Percentiles rank a stretch among this genome's conserved stretches.
phyloP scores from a whole-genome alignment of 1,140 invertebrate genomes.

The Eufriesea mexicana region DNA sequence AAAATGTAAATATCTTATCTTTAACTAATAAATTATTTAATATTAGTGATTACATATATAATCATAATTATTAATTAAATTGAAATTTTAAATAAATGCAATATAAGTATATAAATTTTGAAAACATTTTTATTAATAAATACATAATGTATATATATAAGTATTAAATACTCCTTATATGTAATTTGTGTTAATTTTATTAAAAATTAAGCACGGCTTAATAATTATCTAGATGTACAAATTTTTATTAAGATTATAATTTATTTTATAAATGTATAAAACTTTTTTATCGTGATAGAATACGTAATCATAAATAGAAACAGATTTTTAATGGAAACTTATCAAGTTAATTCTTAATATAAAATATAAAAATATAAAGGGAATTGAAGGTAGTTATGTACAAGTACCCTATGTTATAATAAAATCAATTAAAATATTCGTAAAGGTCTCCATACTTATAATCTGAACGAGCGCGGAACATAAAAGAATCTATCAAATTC shows the following conservation, averaged over 20 bases:
- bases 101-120: too few relatives aligned
- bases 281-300: not conserved
- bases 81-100: too few relatives aligned
- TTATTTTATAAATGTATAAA: not conserved
- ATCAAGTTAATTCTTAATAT: not conserved
- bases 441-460: not conserved
- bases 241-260: not conserved
- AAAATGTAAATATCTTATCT: too few relatives aligned
- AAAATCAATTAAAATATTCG: not conserved
- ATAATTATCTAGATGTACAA: not conserved
- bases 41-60: too few relatives aligned
- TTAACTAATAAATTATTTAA: too few relatives aligned
- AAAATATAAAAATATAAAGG: slow-evolving; percentile 5
- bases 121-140: too few relatives aligned
- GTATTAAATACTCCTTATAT: too few relatives aligned
- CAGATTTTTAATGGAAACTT: slow-evolving; percentile 1
- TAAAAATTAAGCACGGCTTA: not conserved
- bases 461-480: not conserved
- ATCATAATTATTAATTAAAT: too few relatives aligned
- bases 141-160: too few relatives aligned
- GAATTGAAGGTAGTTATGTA: slow-evolving; percentile 8
- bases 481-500: slow-evolving; percentile 2
- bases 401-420: not conserved
- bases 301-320: not conserved
- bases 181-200: too few relatives aligned